Evolutionary conservation across 2,888 invertebrate genomes (phyloP).

Genomic region (Drepana falcataria): DNA sequence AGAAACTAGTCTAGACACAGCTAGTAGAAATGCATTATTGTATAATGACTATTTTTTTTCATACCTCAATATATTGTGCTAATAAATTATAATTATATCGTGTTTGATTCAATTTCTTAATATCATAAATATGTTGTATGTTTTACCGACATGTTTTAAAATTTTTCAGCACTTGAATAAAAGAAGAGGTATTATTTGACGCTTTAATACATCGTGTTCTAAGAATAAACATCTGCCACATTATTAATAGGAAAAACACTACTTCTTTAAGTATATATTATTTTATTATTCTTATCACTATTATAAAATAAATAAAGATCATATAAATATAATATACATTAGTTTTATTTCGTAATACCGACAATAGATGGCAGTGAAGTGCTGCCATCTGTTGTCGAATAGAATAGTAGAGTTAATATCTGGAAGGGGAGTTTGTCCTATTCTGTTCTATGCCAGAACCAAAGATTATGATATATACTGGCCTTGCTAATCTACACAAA

Average conservation of each 20-base stretch:
- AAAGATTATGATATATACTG: too few relatives aligned
- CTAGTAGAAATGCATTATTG: slow-evolving; percentile 12
- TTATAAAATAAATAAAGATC: slow-evolving; percentile 6
- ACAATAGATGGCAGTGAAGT: not conserved
- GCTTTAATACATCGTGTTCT: too few relatives aligned
- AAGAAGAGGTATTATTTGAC: too few relatives aligned
- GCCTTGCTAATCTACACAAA: too few relatives aligned
- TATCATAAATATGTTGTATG: slow-evolving; percentile 6
- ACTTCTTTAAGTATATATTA: not conserved
- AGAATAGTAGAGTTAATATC: not conserved
- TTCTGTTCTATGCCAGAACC: too few relatives aligned
- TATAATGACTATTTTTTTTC: slow-evolving; percentile 21
- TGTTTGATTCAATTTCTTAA: slow-evolving; percentile 4
- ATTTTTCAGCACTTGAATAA: not conserved
- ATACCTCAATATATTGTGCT: slow-evolving; percentile 23
- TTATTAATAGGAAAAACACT: too few relatives aligned
- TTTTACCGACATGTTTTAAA: slow-evolving; percentile 11
- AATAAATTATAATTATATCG: not conserved
- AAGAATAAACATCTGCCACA: too few relatives aligned
- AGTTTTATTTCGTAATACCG: not conserved
- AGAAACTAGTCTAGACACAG: slow-evolving; percentile 24
- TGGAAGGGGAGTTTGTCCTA: too few relatives aligned
- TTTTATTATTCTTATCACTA: not conserved
- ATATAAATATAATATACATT: not conserved
- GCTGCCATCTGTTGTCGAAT: not conserved